Evolutionary conservation across 2,797 vertebrate species (phyloP).

Genomic region (Poecilia gillii): DNA sequence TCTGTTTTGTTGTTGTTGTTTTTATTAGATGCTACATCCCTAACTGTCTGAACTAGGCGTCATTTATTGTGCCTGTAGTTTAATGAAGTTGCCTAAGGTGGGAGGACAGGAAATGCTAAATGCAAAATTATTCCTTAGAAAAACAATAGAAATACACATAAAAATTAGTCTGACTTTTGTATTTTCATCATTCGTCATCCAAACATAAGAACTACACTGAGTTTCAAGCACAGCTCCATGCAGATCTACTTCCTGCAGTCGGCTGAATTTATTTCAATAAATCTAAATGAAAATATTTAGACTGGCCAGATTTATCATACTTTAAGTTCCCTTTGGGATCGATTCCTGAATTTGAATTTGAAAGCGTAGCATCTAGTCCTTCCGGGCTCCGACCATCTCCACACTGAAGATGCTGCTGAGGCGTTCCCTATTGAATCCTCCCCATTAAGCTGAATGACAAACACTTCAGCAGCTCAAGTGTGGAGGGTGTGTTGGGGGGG

Average conservation of each 20-base stretch:
- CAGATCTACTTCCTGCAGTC: conserved; percentile 35
- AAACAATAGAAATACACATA: not conserved
- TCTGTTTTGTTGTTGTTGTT: not conserved
- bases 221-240: conserved; percentile 33
- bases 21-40: not conserved
- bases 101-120: not conserved
- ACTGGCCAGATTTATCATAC: too few relatives aligned
- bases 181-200: not conserved
- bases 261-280: not conserved
- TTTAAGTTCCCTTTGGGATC: too few relatives aligned
- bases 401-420: conserved; percentile 48
- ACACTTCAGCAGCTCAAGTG: conserved; percentile 65
- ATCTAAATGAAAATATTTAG: too few relatives aligned
- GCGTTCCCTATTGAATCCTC: conserved; percentile 55
- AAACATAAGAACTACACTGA: not conserved
- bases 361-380: conserved; percentile 48
- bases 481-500: conserved; percentile 43
- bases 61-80: not conserved
- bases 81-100: not conserved
- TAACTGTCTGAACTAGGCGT: not conserved
- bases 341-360: not conserved
- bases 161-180: not conserved
- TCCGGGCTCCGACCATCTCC: conserved; percentile 42
- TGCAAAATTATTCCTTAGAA: not conserved
- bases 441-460: conserved; percentile 70